Evolutionary conservation across 92 coral and sea anemone species (phyloP), one percentile per base, ranked within the genome.

Genomic region (Phenganax subtilis): DNA sequence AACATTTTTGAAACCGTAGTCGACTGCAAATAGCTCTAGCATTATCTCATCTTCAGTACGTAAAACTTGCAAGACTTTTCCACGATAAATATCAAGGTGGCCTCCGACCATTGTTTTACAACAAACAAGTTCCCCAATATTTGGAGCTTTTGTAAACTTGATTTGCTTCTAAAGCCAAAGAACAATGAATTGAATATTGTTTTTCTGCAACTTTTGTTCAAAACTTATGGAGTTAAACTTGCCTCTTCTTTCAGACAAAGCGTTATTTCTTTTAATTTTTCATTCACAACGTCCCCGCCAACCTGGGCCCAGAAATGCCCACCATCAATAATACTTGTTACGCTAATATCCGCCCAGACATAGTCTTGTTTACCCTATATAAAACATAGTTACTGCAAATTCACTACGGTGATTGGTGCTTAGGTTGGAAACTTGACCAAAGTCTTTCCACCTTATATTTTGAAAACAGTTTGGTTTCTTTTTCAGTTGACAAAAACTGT

Each of bases 231-330:
- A 9, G 28, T 16, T 51, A 16, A 0, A 14, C 72, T 74, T 66
- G 90, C 98, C 97, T 90, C 89, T 8, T 85, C 28, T 14, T 75
- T 81, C 12, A 94, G 90, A 62, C 47, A 74, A 55, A 47, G 82
- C 29, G 68, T 72, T 5, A 94, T 85, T 54, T 82, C 87, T 59
- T 16, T 64, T 55, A 94, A 82, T 77, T 80, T 92, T 12, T 85
- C 63, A 25, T 60, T 29, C 7, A 86, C 89, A 8, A 66, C 80
- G 75, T 92, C 93, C 65, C 97, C 97, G 51, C 98, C 98, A 47
- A 94, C 88, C 55, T 92, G 96, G 14, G 97, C 98, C 98, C 98
- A 94, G 74, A 94, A 94, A 63, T 92, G 98, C 58, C 97, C 91
- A 37, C 94, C 97, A 83, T 94, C 97, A 71, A 90, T 85, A 47